Evolutionary conservation across 37 sponge, comb jelly and placozoan species (phyloP), one percentile per base, ranked within the genome.

Genomic region (Chondrosia reniformis): DNA sequence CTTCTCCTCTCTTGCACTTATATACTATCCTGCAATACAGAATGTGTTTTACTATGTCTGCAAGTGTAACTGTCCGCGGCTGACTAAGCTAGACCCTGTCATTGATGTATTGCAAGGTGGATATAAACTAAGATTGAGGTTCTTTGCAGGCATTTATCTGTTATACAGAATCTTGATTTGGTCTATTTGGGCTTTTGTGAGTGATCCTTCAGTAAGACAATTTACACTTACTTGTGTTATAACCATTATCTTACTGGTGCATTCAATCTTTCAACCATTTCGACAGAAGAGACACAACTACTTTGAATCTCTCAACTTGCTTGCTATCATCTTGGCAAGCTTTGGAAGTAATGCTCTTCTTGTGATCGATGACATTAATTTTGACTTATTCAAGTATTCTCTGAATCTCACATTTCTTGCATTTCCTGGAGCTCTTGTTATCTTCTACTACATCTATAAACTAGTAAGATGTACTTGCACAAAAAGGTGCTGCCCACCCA

Each of bases 101-200:
- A 22, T 69, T 2, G 72, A 69, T 69, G 72, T 38, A 34, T 69
- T 69, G n/a, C 72, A 69, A 69, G 72, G 41, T 34, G 72, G 17
- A 21, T 69, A 69, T 44, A 69, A 69, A 39, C 72, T 44, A 69
- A 33, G 42, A 2, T 34, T 34, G 41, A 41, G 36, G 2, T 69
- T 69, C 36, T 69, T 69, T 21, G 36, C 43, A 22, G 72, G 72
- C n/a, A 21, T 69, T 31, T 44, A 69, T 34, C 72, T 69, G 7
- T 44, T 69, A 24, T 69, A 69, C 44, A 33, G 72, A 33, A 69
- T 69, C 3, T 24, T 24, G 7, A 17, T 69, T 21, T 69, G 32
- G 32, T 1, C 44, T 2, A 39, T 44, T 2, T 31, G 39, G 19
- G 72, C 72, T 1, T 38, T 69, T 6, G 41, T 17, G 5, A 24